Evolutionary conservation across 2,797 vertebrate species (phyloP).

Genomic region (Presbytis comata): DNA sequence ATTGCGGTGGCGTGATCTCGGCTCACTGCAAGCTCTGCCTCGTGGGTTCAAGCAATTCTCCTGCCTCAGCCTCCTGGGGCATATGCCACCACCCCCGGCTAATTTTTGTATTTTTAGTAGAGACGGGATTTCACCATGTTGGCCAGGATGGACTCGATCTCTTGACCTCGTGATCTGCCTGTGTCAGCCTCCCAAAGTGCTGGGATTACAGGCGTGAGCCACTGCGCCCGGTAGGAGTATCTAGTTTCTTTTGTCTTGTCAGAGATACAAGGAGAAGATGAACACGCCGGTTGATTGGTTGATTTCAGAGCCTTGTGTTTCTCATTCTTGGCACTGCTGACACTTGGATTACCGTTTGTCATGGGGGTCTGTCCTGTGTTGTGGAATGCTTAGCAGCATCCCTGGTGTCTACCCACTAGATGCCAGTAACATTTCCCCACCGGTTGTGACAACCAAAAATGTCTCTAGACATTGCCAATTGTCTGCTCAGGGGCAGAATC

Average conservation of each 20-base stretch:
- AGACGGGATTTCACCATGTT: too few species aligned
- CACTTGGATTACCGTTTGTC: not conserved
- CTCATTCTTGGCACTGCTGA: not conserved
- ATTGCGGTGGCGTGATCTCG: too few species aligned
- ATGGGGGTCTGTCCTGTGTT: not conserved
- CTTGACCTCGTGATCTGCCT: too few species aligned
- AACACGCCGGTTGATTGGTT: not conserved
- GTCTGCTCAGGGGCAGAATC: not conserved
- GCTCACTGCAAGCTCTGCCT: too few species aligned
- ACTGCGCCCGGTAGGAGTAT: not conserved
- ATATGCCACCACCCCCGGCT: too few species aligned
- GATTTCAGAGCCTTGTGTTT: not conserved
- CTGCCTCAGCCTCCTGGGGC: too few species aligned
- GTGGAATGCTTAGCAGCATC: not conserved
- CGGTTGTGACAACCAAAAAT: not conserved
- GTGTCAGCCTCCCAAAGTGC: too few species aligned
- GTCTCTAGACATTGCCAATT: not conserved
- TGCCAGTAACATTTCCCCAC: not conserved
- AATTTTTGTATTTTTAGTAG: too few species aligned
- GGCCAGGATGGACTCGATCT: too few species aligned
- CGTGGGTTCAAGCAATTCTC: too few species aligned
- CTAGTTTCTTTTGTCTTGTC: not conserved
- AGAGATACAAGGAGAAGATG: not conserved
- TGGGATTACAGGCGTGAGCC: too few species aligned
- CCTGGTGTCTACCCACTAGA: not conserved